These are phyloP conservation scores for Esperia sulphurella DNA, from an alignment of 2,888 invertebrate species.

Conservation along the genomic window DNA sequence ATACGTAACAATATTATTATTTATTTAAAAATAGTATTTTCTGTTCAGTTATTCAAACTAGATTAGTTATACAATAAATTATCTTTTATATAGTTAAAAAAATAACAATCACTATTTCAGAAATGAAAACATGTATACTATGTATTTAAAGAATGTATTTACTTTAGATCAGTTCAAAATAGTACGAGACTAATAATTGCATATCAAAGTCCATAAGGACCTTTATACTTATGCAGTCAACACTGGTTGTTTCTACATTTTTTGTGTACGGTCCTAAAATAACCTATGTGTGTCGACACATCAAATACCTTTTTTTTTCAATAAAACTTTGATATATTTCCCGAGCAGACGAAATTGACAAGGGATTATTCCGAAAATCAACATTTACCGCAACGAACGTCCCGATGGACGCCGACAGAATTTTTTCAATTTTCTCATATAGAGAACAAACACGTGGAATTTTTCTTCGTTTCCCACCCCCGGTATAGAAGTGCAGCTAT, in stretches of 20 bases:
- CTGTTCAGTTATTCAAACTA: too few relatives aligned
- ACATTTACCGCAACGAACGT: constrained; percentile 36
- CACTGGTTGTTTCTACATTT: background rate
- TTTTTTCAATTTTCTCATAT: constrained; percentile 63
- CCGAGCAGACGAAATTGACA: constrained; percentile 28
- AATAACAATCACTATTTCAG: too few relatives aligned
- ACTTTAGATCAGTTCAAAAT: too few relatives aligned
- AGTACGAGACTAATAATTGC: too few relatives aligned
- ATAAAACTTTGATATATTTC: constrained; percentile 23
- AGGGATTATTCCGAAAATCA: constrained; percentile 43
- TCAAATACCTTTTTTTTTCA: constrained; percentile 12
- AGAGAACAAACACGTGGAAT: constrained; percentile 56
- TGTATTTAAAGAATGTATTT: too few relatives aligned
- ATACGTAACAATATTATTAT: too few relatives aligned
- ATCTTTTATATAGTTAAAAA: too few relatives aligned
- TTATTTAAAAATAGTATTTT: too few relatives aligned
- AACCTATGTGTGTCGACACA: constrained; percentile 1
- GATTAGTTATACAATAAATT: too few relatives aligned
- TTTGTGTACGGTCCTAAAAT: constrained; percentile 1
- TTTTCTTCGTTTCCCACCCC: constrained; percentile 49
- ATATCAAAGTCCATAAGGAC: too few relatives aligned
- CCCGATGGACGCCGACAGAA: constrained; percentile 50
- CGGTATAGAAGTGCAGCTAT: constrained; percentile 63
- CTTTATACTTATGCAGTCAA: too few relatives aligned
- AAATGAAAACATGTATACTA: too few relatives aligned